Evolutionary conservation across 2,888 invertebrate genomes (phyloP).

Genomic region (Cheiracanthium punctorium): DNA sequence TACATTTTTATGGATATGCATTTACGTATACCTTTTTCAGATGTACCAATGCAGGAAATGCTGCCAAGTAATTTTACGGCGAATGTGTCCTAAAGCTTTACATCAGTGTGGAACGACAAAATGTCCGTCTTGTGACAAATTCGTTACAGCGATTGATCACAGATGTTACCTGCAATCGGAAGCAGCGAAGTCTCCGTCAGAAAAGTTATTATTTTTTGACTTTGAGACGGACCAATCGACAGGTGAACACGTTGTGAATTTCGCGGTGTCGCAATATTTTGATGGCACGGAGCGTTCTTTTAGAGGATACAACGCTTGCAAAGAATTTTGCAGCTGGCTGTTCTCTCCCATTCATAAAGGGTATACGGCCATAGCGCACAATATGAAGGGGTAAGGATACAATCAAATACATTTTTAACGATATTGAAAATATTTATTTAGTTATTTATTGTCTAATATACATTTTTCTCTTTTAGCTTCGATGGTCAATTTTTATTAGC

Average conservation of each 20-base stretch:
- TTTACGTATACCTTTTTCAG: no score
- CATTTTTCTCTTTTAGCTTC: constrained; percentile 18
- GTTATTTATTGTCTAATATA: no score
- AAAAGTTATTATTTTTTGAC: not conserved
- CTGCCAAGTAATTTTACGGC: not conserved
- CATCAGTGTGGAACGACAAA: not conserved
- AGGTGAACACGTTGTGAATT: not conserved
- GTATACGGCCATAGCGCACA: constrained; percentile 23
- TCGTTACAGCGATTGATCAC: not conserved
- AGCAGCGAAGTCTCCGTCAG: not conserved
- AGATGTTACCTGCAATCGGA: not conserved
- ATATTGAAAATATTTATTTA: no score
- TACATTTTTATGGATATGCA: no score
- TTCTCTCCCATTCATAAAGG: constrained; percentile 1
- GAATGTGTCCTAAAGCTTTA: not conserved
- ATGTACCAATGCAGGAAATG: constrained; percentile 27
- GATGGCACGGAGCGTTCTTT: not conserved
- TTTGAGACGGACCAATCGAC: not conserved
- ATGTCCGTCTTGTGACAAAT: not conserved
- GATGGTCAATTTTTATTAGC: constrained; percentile 33
- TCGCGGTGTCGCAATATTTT: not conserved
- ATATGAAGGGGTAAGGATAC: constrained; percentile 30
- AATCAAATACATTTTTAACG: no score
- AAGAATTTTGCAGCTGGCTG: constrained; percentile 17
- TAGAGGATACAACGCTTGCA: not conserved